Conservation (phyloP, 2,113 vertebrate genomes). For the Acinonyx jubatus region DNA sequence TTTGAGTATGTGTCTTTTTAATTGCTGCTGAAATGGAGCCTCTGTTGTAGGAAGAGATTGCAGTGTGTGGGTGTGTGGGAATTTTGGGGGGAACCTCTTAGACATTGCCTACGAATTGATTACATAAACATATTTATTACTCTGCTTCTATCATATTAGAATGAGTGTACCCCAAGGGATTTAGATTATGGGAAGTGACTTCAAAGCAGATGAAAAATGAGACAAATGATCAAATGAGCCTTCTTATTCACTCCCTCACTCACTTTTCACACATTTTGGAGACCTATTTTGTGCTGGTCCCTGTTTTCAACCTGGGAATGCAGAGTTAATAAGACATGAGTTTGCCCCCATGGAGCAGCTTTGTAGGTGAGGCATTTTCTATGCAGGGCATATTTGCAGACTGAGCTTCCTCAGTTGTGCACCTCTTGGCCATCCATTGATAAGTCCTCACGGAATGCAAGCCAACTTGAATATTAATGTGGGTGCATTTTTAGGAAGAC, state of each 20-base stretch:
- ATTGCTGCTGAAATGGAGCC: not conserved
- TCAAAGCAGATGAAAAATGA: not conserved
- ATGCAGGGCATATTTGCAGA: not conserved
- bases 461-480: not conserved
- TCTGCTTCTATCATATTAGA: not conserved
- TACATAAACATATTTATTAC: not conserved
- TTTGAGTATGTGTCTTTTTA: conserved; percentile 36
- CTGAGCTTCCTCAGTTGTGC: not conserved
- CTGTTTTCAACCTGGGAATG: not conserved
- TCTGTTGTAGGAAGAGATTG: not conserved
- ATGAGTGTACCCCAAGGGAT: not conserved
- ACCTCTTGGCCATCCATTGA: not conserved
- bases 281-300: not conserved
- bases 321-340: not conserved
- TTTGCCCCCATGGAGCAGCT: not conserved
- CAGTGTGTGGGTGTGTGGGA: not conserved
- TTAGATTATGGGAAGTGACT: not conserved
- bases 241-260: not conserved
- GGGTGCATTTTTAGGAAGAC: not conserved
- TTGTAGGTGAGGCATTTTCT: not conserved
- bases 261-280: not conserved
- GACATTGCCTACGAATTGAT: not conserved
- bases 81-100: conserved; percentile 34
- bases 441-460: not conserved
- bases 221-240: not conserved